phyloP scores from a whole-genome alignment of 2,113 vertebrate genomes.

The Solea senegalensis region DNA sequence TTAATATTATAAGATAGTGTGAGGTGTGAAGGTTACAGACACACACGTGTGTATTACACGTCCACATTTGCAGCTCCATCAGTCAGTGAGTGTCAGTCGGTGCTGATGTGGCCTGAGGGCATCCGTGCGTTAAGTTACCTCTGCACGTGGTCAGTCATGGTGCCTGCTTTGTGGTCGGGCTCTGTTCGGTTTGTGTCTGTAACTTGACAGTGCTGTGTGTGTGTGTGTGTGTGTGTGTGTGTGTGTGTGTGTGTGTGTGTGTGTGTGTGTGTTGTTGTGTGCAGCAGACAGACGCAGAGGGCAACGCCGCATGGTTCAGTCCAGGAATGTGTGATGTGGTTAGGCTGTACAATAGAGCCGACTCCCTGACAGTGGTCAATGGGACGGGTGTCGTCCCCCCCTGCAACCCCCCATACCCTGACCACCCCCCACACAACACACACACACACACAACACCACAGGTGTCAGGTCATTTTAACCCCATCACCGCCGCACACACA shows the following conservation, averaged over 20 bases:
- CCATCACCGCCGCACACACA: too few relatives aligned
- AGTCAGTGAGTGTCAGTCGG: not conserved
- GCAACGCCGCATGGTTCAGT: conserved; percentile 54
- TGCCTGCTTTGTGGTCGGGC: conserved; percentile 29
- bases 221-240: conserved; percentile 21
- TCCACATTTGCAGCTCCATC: too few relatives aligned
- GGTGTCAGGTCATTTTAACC: too few relatives aligned
- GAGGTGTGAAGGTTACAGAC: too few relatives aligned
- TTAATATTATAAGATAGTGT: too few relatives aligned
- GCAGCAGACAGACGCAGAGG: conserved; percentile 35
- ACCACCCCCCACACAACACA: conserved; percentile 33
- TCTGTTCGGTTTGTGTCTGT: conserved; percentile 31
- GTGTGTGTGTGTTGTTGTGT: conserved; percentile 46
- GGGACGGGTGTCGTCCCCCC: conserved; percentile 71
- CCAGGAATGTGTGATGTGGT: conserved; percentile 74
- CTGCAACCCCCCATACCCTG: conserved; percentile 68
- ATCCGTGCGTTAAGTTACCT: conserved; percentile 8
- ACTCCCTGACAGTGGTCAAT: conserved; percentile 76
- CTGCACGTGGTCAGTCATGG: conserved; percentile 12
- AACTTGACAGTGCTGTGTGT: conserved; percentile 23
- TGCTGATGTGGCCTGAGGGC: not conserved
- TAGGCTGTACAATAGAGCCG: conserved; percentile 72
- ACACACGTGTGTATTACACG: too few relatives aligned
- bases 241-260: conserved; percentile 24
- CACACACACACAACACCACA: not conserved